Base-by-base conservation (phyloP, 2,888 invertebrate genomes). In the Mythimna albipuncta region DNA sequence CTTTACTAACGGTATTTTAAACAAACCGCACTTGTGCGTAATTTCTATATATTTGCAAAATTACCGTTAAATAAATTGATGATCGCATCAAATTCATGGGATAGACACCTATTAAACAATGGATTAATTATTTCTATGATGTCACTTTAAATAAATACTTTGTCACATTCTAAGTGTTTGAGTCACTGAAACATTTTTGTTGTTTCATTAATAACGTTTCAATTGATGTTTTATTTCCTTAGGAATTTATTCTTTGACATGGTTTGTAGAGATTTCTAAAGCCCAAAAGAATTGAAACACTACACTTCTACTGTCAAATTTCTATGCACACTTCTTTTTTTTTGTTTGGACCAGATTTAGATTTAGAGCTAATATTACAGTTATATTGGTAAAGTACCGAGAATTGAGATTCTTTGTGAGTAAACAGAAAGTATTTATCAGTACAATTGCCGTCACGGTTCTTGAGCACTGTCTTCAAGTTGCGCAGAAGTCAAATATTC, bases 71-170 rank as follows among this genome's bases (percentile, higher is more conserved):
- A 67, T 66, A 21, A 54, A 38, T 38, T 61, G 47, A 64, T 71
- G 70, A 77, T 57, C 32, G 21, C 64, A 81, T 71, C 35, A 21
- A 69, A 57, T 61, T 63, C 50, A n/a, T 58, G n/a, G 47, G 2
- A 44, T 64, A 68, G 2, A 47, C 47, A 61, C n/a, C 47, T 62
- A 58, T 32, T 65, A 38, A 41, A 62, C 2, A 67, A 11, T 55
- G 5, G 6, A 19, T 19, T 16, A 6, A 47, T 38, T 21, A 38
- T 7, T 13, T 13, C n/a, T 6, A 38, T 76, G 64, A 74, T 71
- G 54, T 74, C 73, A 69, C 38, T 41, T 32, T 6, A 44, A 19
- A 59, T 26, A 32, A 6, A 11, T 21, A 59, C n/a, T 68, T 47
- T 50, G 50, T 64, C 54, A 65, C 58, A 69, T 63, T 70, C 50